Evolutionary conservation across 2,113 vertebrate genomes (phyloP).

Genomic region (Pungitius pungitius): DNA sequence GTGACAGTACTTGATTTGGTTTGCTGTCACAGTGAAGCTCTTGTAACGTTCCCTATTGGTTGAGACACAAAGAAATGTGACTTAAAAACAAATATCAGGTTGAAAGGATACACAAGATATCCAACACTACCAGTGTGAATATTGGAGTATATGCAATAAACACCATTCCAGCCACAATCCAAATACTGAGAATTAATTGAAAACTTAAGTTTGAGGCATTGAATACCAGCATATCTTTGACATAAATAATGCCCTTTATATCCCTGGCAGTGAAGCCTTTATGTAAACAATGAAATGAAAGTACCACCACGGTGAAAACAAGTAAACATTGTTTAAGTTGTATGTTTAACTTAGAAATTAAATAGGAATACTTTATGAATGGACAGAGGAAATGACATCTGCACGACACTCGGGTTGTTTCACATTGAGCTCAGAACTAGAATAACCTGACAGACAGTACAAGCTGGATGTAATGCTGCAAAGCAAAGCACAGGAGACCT

Average conservation of each 20-base stretch:
- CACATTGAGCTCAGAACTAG: slow-evolving; percentile 49
- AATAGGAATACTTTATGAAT: slow-evolving; percentile 32
- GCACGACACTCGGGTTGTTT: slow-evolving; percentile 33
- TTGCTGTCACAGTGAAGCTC: slow-evolving; percentile 63
- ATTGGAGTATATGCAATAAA: slow-evolving; percentile 15
- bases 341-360: slow-evolving; percentile 28
- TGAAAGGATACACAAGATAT: slow-evolving; percentile 7
- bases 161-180: slow-evolving; percentile 29
- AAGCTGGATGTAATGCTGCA: slow-evolving; percentile 19
- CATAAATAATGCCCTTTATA: neutral
- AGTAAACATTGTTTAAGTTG: slow-evolving; percentile 26
- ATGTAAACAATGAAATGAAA: slow-evolving; percentile 33
- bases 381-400: slow-evolving; percentile 6
- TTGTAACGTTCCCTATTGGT: slow-evolving; percentile 22
- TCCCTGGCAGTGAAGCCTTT: slow-evolving; percentile 18
- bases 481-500: slow-evolving; percentile 31
- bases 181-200: slow-evolving; percentile 22
- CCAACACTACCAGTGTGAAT: slow-evolving; percentile 15
- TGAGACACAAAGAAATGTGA: slow-evolving; percentile 6
- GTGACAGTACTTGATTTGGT: slow-evolving; percentile 31
- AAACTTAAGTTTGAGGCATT: slow-evolving; percentile 13
- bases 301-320: slow-evolving; percentile 33
- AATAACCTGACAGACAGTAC: slow-evolving; percentile 29
- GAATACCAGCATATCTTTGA: slow-evolving; percentile 16
- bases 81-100: slow-evolving; percentile 35